phyloP scores from a whole-genome alignment of 2,113 vertebrate species.

The Chaetorhynchus papuensis region DNA sequence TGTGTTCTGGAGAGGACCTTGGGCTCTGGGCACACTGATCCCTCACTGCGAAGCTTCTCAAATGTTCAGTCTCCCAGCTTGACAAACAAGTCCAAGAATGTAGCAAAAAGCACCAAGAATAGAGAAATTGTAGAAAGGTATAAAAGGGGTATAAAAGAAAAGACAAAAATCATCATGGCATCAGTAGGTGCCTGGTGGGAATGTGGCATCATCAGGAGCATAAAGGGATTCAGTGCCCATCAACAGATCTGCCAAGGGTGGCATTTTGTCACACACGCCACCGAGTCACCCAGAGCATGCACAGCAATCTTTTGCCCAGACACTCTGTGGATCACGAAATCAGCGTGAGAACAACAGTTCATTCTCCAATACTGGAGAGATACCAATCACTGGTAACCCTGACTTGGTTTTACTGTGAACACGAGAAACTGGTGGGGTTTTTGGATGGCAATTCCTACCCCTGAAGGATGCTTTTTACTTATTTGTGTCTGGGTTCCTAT shows the following conservation, averaged over 20 bases:
- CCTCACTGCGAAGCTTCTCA: too few species aligned
- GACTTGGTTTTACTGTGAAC: not conserved
- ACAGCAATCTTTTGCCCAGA: not conserved
- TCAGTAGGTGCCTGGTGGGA: not conserved
- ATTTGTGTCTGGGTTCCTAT: not conserved
- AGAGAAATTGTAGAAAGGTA: too few species aligned
- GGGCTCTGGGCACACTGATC: too few species aligned
- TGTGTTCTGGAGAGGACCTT: too few species aligned
- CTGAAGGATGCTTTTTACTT: not conserved
- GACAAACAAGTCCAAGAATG: too few species aligned
- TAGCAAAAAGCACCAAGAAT: too few species aligned
- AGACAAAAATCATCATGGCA: too few species aligned
- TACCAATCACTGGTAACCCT: not conserved
- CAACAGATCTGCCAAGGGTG: fast-evolving
- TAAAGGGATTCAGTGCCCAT: not conserved
- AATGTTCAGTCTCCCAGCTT: too few species aligned
- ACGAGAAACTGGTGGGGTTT: not conserved
- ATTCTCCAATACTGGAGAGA: fast-evolving
- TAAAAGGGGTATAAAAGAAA: too few species aligned
- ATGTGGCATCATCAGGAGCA: not conserved
- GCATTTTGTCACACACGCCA: not conserved
- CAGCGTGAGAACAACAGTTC: fast-evolving
- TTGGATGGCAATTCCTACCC: not conserved
- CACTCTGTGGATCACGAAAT: fast-evolving
- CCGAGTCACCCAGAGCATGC: not conserved